Conservation (phyloP, 2,797 vertebrate genomes). For the Paramormyrops hopkinsi region DNA sequence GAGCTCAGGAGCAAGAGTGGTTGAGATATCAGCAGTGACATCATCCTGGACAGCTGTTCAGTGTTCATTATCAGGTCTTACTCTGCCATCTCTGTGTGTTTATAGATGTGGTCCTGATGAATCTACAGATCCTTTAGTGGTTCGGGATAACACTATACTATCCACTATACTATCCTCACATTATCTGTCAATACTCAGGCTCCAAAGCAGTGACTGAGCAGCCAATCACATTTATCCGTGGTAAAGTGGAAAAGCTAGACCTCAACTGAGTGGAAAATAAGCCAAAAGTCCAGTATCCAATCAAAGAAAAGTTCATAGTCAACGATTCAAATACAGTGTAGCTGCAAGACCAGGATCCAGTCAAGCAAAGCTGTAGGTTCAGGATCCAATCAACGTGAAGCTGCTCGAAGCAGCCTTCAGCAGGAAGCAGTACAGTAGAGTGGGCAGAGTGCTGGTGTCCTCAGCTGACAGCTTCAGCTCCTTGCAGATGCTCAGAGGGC, state of each 20-base stretch:
- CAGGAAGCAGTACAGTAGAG: background rate
- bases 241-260: background rate
- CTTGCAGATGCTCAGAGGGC: background rate
- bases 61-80: background rate
- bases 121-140: background rate
- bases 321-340: background rate
- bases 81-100: background rate
- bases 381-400: background rate
- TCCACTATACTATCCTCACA: background rate
- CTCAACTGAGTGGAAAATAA: background rate
- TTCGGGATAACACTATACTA: background rate
- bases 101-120: background rate
- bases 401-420: background rate
- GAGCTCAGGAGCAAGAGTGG: conserved; percentile 26
- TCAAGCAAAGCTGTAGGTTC: background rate
- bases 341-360: background rate
- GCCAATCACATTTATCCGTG: background rate
- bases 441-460: background rate
- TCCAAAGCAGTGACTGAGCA: background rate
- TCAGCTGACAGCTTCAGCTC: background rate
- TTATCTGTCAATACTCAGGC: conserved; percentile 15
- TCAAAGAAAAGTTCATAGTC: background rate
- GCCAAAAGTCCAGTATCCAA: background rate
- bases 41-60: conserved; percentile 17
- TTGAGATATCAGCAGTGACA: conserved; percentile 36